These are phyloP conservation scores for Habroteleia sp. DNA, from an alignment of 2,888 invertebrate species.

Conservation along the genomic window DNA sequence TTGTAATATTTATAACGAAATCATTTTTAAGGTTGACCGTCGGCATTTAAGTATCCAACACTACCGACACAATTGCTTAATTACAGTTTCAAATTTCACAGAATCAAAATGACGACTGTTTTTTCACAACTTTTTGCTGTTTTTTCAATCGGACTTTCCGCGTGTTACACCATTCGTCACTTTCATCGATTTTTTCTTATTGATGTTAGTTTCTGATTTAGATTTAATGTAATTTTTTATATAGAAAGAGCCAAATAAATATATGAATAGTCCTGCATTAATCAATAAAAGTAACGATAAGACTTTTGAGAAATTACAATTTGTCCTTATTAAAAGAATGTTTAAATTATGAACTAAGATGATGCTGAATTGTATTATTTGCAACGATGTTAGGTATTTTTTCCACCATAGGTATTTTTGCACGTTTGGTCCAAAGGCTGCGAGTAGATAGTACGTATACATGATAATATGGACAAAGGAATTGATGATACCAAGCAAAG, in stretches of 20 bases:
- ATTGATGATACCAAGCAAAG: slow-evolving; percentile 92
- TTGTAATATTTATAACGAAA: too few relatives aligned
- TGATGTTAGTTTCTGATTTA: neutral
- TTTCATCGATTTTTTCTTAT: slow-evolving; percentile 11
- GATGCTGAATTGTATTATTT: slow-evolving; percentile 91
- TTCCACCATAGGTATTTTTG: slow-evolving; percentile 98
- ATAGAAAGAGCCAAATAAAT: slow-evolving; percentile 90
- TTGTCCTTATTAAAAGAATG: slow-evolving; percentile 70
- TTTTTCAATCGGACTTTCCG: slow-evolving; percentile 43
- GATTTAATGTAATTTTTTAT: slow-evolving; percentile 83
- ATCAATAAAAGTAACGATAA: slow-evolving; percentile 86
- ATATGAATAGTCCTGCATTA: slow-evolving; percentile 87
- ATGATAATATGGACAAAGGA: slow-evolving; percentile 94
- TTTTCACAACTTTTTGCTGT: too few relatives aligned
- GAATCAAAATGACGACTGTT: too few relatives aligned
- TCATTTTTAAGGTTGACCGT: too few relatives aligned
- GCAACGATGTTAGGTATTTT: slow-evolving; percentile 92
- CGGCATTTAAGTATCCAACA: too few relatives aligned
- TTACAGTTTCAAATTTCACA: too few relatives aligned
- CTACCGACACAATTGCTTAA: too few relatives aligned
- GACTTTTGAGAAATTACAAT: slow-evolving; percentile 85
- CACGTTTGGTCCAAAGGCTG: slow-evolving; percentile 93
- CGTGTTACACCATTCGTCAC: slow-evolving; percentile 11
- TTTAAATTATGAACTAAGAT: slow-evolving; percentile 87
- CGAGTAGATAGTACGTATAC: slow-evolving; percentile 94